These are phyloP conservation scores for Tenthredo amoena DNA, from an alignment of 2,888 invertebrate species.

Conservation along the genomic window DNA sequence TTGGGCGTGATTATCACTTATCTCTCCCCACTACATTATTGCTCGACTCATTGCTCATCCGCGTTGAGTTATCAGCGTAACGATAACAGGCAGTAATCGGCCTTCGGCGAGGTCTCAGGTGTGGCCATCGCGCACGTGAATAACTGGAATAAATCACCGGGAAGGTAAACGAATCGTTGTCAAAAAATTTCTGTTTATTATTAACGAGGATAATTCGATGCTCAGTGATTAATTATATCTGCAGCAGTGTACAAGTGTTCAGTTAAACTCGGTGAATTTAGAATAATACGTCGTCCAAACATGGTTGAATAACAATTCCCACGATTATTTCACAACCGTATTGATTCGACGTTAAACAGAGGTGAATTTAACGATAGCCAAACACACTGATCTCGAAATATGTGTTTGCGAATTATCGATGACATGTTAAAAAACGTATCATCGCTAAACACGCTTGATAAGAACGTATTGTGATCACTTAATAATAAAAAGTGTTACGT, in stretches of 20 bases:
- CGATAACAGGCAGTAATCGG: constrained; percentile 51
- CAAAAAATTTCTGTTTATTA: constrained; percentile 21
- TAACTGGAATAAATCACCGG: constrained; percentile 12
- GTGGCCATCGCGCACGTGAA: constrained; percentile 46
- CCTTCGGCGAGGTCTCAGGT: constrained; percentile 48
- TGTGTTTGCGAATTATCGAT: neutral
- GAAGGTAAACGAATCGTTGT: neutral
- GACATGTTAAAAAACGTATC: neutral
- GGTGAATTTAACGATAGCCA: neutral
- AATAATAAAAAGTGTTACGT: constrained; percentile 1
- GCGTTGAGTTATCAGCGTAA: constrained; percentile 44
- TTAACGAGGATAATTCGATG: constrained; percentile 6
- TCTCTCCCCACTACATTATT: constrained; percentile 43
- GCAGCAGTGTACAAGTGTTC: neutral
- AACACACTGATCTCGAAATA: neutral
- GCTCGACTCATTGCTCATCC: constrained; percentile 48
- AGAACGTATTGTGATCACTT: neutral
- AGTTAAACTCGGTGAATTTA: constrained; percentile 12
- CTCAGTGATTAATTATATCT: neutral
- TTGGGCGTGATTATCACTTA: constrained; percentile 40
- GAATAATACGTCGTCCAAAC: constrained; percentile 11
- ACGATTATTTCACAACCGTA: neutral
- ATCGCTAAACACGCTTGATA: neutral
- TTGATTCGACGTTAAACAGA: neutral
- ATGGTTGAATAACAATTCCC: constrained; percentile 15